Base-by-base conservation (phyloP, 2,797 vertebrate genomes). In the Nannoperca australis region DNA sequence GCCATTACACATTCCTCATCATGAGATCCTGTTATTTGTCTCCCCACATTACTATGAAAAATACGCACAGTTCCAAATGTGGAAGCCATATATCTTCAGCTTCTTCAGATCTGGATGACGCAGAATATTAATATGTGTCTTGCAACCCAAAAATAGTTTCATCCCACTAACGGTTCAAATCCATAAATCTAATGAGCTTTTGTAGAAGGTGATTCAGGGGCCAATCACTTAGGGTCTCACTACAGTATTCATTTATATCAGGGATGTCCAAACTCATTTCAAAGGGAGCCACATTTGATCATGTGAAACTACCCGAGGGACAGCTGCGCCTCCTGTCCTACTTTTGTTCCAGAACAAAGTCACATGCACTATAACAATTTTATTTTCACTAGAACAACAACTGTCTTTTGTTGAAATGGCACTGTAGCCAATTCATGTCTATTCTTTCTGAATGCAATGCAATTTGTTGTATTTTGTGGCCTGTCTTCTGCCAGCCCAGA, bases 81-180 rank as follows among this genome's bases (percentile, higher is more conserved):
- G 62, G 83, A 80, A 49, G 27, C 49, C 47, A 65, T 86, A 61
- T 0, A 73, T 89, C 86, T 84, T 78, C 71, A 34, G 61, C 68
- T 70, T 74, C 62, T 67, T 49, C n/a, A 59, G 69, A 71, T 83
- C 38, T 47, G 76, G 59, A 79, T 34, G 62, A 75, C 56, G 50
- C 53, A 32, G 78, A 78, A 72, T 85, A 89, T 89, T 84, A 88
- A 90, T 86, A 45, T 0, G 2, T 34, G 65, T 82, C 84, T 36
- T 11, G 53, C 56, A 51, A 53, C 53, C 90, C 77, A 30, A 50
- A 84, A 91, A 89, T 90, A 89, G 87, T 76, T 72, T 61, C 61
- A 72, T 71, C 42, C 69, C 30, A 60, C 72, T 13, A 64, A 78
- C 34, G 22, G 70, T 22, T 75, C 53, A 59, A 68, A 81, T 86